Base-by-base conservation (phyloP, 2,888 invertebrate species). In the Caenorhabditis sp. region DNA sequence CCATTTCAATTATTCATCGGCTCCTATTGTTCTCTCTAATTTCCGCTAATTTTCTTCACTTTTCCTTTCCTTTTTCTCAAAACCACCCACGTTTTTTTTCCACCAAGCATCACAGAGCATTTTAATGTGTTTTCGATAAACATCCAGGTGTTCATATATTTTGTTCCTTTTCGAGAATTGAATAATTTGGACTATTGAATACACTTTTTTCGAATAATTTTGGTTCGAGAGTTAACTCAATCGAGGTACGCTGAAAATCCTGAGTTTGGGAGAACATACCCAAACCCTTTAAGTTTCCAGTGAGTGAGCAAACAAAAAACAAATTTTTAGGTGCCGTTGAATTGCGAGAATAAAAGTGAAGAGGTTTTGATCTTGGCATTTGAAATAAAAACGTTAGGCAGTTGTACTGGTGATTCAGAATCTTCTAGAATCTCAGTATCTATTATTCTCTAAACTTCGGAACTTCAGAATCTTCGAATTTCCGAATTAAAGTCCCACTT, bases 141-240 rank as follows among this genome's bases (percentile, higher is more conserved):
- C 59, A 38, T 31, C 28, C 70, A 72, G 70, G 70, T 72, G 70
- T 72, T 70, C 59, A 72, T 59, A 72, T 59, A 72, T 59, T 72
- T 72, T 72, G 5, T 10, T 10, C 10, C 41, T 10, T 19, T 59
- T 14, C n/a, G 19, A n/a, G 24, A 26, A 59, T 6, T 38, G 26
- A 51, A 3, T 19, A 56, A 41, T 69, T 54, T 69, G 24, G 56
- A 69, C 51, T 51, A 66, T 47, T 14, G 7, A 26, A 54, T 19
- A 19, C 44, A 14, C 44, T 66, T 66, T 22, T 47, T 44, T 44
- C 44, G 31, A 8, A 6, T 6, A 8, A 35, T 35, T 35, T 35
- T 35, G 31, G 8, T 35, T 35, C 31, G 8, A 35, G 31, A 35
- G 31, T 16, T 16, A 44, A 44, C 5, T 44, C 4, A 44, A 14